phyloP scores from a whole-genome alignment of 1,140 invertebrate genomes.

The Sipha flava region DNA sequence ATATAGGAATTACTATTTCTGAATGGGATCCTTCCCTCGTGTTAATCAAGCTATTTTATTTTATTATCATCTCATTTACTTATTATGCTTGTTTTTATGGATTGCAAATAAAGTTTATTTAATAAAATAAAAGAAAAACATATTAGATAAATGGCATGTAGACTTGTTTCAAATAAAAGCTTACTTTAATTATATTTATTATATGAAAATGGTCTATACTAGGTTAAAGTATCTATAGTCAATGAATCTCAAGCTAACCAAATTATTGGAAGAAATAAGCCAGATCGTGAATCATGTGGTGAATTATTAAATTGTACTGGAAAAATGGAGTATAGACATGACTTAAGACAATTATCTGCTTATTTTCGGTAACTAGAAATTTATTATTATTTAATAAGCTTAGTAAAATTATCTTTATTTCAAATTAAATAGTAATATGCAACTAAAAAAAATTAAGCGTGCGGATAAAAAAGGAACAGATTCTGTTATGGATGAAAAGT shows the following conservation, averaged over 20 bases:
- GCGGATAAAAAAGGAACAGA: constrained; percentile 90
- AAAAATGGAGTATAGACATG: constrained; percentile 88
- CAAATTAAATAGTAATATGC: constrained; percentile 76
- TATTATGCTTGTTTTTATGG: no score
- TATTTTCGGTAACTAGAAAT: constrained; percentile 60
- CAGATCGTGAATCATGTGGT: constrained; percentile 67
- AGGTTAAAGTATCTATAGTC: constrained; percentile 67
- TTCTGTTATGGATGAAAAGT: constrained; percentile 97
- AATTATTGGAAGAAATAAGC: constrained; percentile 71
- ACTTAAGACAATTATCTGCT: constrained; percentile 61
- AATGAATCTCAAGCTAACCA: constrained; percentile 81
- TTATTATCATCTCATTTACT: no score
- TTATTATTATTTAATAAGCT: neutral
- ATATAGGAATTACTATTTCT: no score
- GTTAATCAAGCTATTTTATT: no score
- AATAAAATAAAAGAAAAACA: no score
- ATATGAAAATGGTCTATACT: no score
- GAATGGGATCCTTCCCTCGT: no score
- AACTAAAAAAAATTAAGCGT: constrained; percentile 87
- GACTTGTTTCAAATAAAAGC: no score
- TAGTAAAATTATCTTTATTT: neutral
- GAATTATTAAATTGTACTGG: constrained; percentile 92
- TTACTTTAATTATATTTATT: no score
- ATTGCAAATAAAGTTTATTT: no score
- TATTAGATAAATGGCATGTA: no score